These are phyloP conservation scores for Scaeva pyrastri DNA, from an alignment of 2,888 invertebrate genomes.

Conservation along the genomic window DNA sequence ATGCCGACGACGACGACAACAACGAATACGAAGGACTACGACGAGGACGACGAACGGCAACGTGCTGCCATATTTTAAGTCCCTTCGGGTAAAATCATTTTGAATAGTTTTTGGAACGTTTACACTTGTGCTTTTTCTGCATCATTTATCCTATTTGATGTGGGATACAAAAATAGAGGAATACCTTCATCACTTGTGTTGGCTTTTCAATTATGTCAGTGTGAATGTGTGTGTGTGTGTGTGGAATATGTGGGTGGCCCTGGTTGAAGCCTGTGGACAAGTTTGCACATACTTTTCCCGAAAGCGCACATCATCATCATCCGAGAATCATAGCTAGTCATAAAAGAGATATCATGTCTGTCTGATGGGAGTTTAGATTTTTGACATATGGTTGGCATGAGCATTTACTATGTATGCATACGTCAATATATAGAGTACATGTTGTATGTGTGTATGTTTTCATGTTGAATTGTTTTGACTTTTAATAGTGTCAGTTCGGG, in stretches of 20 bases:
- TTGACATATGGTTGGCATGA: conserved; percentile 54
- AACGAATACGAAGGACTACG: too few species aligned
- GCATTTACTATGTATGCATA: not conserved
- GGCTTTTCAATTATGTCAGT: not conserved
- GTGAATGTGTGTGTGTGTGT: conserved; percentile 1
- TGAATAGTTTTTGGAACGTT: conserved; percentile 64
- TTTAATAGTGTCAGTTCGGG: conserved; percentile 1
- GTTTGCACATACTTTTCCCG: conserved; percentile 57
- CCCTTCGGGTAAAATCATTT: conserved; percentile 55
- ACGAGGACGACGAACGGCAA: not conserved
- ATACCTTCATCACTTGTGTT: conserved; percentile 27
- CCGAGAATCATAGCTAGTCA: conserved; percentile 43
- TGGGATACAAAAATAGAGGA: conserved; percentile 56
- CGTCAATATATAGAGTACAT: not conserved
- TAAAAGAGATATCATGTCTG: conserved; percentile 61
- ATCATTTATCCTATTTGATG: conserved; percentile 71
- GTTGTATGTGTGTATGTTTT: conserved; percentile 21
- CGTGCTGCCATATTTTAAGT: conserved; percentile 36
- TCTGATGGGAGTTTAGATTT: conserved; percentile 66
- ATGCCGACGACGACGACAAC: conserved; percentile 19
- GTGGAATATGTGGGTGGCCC: too few species aligned
- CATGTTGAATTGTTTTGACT: conserved; percentile 54
- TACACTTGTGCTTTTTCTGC: conserved; percentile 44
- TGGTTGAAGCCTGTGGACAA: conserved; percentile 41
- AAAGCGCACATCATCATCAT: conserved; percentile 58